These are phyloP conservation scores for Lutraria lutraria DNA, from an alignment of 2,888 invertebrate species.

Conservation along the genomic window DNA sequence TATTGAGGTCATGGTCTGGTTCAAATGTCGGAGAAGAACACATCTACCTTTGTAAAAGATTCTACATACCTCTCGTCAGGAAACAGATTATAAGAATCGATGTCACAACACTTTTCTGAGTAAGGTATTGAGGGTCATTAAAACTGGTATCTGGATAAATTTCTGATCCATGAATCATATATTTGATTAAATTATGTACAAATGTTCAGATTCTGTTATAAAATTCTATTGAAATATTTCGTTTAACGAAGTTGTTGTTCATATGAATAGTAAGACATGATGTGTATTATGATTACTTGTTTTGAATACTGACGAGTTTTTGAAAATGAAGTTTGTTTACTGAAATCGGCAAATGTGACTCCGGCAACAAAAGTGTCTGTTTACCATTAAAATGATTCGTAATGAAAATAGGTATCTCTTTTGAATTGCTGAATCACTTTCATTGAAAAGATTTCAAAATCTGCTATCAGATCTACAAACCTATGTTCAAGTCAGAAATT, in stretches of 20 bases:
- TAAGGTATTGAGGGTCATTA: no score
- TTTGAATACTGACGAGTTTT: no score
- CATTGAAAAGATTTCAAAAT: constrained; percentile 1
- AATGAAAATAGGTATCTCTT: not conserved
- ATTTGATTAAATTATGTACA: no score
- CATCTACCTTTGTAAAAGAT: not conserved
- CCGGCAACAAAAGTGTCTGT: not conserved
- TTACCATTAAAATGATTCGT: not conserved
- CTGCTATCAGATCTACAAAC: not conserved
- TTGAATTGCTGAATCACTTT: not conserved
- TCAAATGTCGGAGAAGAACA: not conserved
- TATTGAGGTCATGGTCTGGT: not conserved
- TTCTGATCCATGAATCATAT: no score
- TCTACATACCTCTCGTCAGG: not conserved
- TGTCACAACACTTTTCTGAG: no score
- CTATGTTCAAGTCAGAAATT: not conserved
- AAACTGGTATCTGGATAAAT: no score
- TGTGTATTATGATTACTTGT: no score
- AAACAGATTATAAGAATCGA: no score
- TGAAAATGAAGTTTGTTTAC: not conserved
- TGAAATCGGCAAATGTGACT: not conserved
- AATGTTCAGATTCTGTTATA: no score
- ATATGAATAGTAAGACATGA: no score
- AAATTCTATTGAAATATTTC: no score
- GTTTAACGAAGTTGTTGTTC: no score